Conservation (phyloP, 2,113 vertebrate genomes). For the Sigmodon hispidus region DNA sequence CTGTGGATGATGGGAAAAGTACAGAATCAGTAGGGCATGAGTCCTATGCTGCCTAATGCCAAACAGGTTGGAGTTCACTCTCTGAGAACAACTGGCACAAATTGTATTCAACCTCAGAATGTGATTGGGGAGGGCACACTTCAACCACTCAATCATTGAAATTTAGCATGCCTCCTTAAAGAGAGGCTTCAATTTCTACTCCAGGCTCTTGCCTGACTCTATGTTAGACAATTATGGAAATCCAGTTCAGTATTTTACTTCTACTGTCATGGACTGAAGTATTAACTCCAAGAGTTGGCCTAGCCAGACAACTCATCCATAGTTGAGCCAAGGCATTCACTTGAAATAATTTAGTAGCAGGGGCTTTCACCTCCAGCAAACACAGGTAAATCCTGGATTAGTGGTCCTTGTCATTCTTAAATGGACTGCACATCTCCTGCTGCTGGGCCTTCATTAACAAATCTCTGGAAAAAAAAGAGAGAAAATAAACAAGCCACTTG, state of each 20-base stretch:
- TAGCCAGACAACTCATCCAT: slow-evolving; percentile 46
- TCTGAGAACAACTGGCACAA: slow-evolving; percentile 45
- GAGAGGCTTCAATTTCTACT: slow-evolving; percentile 40
- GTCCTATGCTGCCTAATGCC: background rate
- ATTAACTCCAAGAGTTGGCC: slow-evolving; percentile 47
- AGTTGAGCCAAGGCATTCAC: background rate
- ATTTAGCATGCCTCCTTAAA: slow-evolving; percentile 55
- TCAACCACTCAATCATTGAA: slow-evolving; percentile 64
- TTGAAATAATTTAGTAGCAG: slow-evolving; percentile 68
- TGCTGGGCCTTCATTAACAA: slow-evolving; percentile 57
- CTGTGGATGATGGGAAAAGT: slow-evolving; percentile 53
- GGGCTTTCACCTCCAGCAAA: slow-evolving; percentile 40
- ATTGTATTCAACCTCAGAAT: slow-evolving; percentile 7
- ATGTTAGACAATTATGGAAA: slow-evolving; percentile 61
- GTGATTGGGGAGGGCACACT: slow-evolving; percentile 55
- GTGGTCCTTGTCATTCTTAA: slow-evolving; percentile 64
- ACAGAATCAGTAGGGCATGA: slow-evolving; percentile 49
- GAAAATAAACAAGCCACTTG: slow-evolving; percentile 41
- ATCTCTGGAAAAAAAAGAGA: slow-evolving; percentile 20
- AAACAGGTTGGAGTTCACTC: slow-evolving; percentile 53
- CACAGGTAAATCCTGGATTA: slow-evolving; percentile 56
- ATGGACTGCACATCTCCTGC: slow-evolving; percentile 48
- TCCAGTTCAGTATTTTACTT: slow-evolving; percentile 54
- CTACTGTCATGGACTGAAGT: background rate
- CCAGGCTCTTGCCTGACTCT: slow-evolving; percentile 22